Percentiles rank a stretch among this genome's conserved stretches.
phyloP scores from a whole-genome alignment of 2,888 invertebrate genomes.

The Ischnus inquisitorius region DNA sequence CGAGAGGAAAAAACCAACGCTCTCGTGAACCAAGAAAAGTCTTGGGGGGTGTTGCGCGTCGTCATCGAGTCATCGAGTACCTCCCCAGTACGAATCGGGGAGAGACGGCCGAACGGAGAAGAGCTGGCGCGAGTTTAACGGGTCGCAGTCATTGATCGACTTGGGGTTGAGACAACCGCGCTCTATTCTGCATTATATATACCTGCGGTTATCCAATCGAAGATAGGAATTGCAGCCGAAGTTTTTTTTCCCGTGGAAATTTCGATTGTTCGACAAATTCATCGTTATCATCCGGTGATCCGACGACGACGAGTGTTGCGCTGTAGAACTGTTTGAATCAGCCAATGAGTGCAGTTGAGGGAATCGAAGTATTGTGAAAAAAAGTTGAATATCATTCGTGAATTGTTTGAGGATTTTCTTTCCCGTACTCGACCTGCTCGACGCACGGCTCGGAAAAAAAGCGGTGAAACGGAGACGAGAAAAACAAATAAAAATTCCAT shows the following conservation, averaged over 20 bases:
- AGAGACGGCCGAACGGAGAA: conserved; percentile 2
- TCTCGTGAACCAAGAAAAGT: background rate
- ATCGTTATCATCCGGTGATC: background rate
- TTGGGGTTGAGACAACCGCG: conserved; percentile 45
- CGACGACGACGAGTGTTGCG: background rate
- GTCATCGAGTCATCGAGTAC: conserved; percentile 51
- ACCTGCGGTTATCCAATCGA: background rate
- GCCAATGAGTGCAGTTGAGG: too few species aligned
- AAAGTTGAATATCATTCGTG: background rate
- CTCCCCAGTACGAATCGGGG: background rate
- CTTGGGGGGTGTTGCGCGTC: background rate
- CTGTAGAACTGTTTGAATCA: too few species aligned
- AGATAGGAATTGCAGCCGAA: background rate
- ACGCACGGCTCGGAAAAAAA: background rate
- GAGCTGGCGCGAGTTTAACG: conserved; percentile 43
- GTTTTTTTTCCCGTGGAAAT: background rate
- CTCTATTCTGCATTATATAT: background rate
- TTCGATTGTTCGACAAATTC: too few species aligned
- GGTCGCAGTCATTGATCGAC: conserved; percentile 68
- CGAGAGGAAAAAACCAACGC: background rate
- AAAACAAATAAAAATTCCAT: conserved; percentile 20
- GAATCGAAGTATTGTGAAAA: background rate
- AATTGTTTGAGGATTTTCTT: background rate
- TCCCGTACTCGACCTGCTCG: too few species aligned
- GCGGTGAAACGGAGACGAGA: background rate